phyloP scores from a whole-genome alignment of 2,113 vertebrate species.

The Leptodactylus fuscus region DNA sequence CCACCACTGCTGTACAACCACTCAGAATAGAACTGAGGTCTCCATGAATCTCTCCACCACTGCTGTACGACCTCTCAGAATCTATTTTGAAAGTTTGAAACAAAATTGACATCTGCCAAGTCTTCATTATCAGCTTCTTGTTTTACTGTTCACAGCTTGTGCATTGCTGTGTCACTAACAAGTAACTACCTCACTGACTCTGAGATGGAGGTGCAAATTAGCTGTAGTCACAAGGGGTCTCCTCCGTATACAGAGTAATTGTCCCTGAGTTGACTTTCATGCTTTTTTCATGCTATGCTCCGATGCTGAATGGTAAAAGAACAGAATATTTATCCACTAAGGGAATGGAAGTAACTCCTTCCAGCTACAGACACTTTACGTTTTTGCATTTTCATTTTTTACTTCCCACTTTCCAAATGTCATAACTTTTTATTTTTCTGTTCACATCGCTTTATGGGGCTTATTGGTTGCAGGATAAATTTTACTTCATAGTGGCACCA shows the following conservation, averaged over 20 bases:
- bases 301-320: not conserved
- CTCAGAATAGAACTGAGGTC: not conserved
- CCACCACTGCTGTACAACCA: too few species aligned
- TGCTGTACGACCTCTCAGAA: too few species aligned
- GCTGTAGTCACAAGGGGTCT: not conserved
- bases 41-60: too few species aligned
- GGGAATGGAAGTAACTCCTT: not conserved
- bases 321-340: not conserved
- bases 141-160: not conserved
- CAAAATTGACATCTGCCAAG: slow-evolving; percentile 1
- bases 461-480: too few species aligned
- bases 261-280: not conserved
- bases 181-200: not conserved
- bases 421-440: too few species aligned
- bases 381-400: too few species aligned
- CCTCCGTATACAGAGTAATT: not conserved
- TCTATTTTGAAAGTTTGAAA: not conserved
- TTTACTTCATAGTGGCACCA: too few species aligned
- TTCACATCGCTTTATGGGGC: too few species aligned
- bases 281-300: too few species aligned
- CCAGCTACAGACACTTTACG: too few species aligned
- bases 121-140: not conserved
- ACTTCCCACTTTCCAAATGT: too few species aligned
- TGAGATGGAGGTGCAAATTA: slow-evolving; percentile 1
- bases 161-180: not conserved